Conservation (phyloP, 2,888 invertebrate species). For the Heliothis peltigera region DNA sequence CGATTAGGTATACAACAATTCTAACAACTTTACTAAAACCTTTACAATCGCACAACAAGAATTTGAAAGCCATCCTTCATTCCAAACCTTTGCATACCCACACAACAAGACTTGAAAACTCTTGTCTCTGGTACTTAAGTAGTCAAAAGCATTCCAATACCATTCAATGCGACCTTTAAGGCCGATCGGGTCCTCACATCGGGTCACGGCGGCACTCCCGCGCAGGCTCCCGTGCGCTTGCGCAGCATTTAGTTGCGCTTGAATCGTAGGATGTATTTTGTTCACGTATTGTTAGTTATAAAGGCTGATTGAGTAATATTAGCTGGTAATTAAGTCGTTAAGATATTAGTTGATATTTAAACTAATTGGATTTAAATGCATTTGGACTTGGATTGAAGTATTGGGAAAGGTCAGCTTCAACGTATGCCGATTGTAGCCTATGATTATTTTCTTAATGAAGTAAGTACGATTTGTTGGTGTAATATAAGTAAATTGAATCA, state of each 20-base stretch:
- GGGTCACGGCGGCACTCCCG: slow-evolving; percentile 70
- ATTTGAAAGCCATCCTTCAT: slow-evolving; percentile 53
- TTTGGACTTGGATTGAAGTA: slow-evolving; percentile 2
- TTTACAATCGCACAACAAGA: slow-evolving; percentile 45
- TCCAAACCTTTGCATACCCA: slow-evolving; percentile 23
- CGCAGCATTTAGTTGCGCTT: slow-evolving; percentile 42
- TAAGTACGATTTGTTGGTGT: too few species aligned
- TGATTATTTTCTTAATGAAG: not conserved
- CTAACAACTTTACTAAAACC: slow-evolving; percentile 5
- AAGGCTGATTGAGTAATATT: slow-evolving; percentile 45
- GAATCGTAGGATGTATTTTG: slow-evolving; percentile 36
- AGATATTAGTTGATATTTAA: slow-evolving; percentile 14
- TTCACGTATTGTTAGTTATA: slow-evolving; percentile 40
- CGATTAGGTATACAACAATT: slow-evolving; percentile 7
- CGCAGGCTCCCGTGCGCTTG: slow-evolving; percentile 56
- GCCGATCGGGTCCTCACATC: slow-evolving; percentile 72
- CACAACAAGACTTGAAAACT: slow-evolving; percentile 44
- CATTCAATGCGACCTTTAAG: slow-evolving; percentile 75
- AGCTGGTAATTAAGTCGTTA: slow-evolving; percentile 41
- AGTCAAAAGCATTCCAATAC: slow-evolving; percentile 65
- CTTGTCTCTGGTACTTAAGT: slow-evolving; percentile 50
- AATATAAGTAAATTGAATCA: too few species aligned
- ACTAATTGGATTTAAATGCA: slow-evolving; percentile 29
- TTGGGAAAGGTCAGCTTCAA: slow-evolving; percentile 11
- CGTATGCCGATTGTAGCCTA: not conserved